Conservation (phyloP, 2,888 invertebrate genomes). For the Carabus problematicus region DNA sequence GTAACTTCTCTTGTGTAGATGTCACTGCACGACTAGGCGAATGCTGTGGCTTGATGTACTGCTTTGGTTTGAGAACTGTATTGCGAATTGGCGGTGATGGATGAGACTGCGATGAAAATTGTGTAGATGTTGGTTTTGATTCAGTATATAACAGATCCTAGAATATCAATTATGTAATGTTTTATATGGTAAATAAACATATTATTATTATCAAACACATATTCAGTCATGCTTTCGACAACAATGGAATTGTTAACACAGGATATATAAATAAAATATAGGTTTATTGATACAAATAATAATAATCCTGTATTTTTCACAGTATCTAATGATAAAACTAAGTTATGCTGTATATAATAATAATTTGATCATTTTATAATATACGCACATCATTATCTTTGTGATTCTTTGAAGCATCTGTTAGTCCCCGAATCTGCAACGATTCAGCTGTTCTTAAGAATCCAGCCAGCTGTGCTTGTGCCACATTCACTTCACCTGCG, state of each 20-base stretch:
- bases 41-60: conserved; percentile 46
- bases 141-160: conserved; percentile 19
- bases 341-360: not conserved
- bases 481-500: conserved; percentile 83
- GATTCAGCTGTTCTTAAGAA: conserved; percentile 82
- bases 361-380: no score
- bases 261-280: no score
- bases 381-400: conserved; percentile 19
- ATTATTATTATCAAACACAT: no score
- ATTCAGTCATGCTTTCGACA: no score
- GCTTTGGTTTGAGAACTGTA: conserved; percentile 6
- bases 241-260: no score
- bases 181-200: no score
- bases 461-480: conserved; percentile 77
- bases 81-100: not conserved
- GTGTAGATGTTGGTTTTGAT: conserved; percentile 22
- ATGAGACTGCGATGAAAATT: conserved; percentile 2
- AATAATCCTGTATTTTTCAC: no score
- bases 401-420: conserved; percentile 64
- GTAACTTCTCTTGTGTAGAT: conserved; percentile 56
- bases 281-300: not conserved
- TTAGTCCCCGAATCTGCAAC: conserved; percentile 78
- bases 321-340: no score
- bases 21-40: conserved; percentile 55
- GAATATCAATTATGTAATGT: conserved; percentile 3